phyloP scores from a whole-genome alignment of 2,888 invertebrate genomes.

The Tridacna gigas region DNA sequence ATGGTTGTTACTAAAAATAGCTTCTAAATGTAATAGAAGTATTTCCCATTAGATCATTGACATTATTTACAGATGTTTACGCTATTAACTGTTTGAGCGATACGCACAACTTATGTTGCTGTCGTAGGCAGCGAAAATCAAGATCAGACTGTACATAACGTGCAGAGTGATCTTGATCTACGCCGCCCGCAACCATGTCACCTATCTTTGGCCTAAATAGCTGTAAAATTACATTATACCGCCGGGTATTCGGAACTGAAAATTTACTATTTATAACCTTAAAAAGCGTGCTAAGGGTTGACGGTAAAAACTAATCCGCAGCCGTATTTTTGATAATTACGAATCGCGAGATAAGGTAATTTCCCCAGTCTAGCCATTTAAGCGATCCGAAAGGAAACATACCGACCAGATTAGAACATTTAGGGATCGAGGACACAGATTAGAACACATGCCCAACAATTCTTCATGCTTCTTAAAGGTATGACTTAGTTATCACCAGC shows the following conservation, averaged over 20 bases:
- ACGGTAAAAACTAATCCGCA: too few relatives aligned
- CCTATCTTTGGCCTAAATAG: too few relatives aligned
- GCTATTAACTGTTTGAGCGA: too few relatives aligned
- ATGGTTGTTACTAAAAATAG: neutral
- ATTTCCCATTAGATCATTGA: conserved; percentile 14
- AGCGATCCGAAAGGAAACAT: neutral
- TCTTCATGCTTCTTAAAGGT: too few relatives aligned
- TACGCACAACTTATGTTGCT: neutral
- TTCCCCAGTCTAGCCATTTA: neutral
- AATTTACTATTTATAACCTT: too few relatives aligned
- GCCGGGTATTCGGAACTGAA: too few relatives aligned
- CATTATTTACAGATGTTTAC: neutral
- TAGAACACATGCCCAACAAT: too few relatives aligned
- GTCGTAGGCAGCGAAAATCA: neutral
- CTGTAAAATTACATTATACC: too few relatives aligned
- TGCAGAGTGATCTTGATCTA: neutral
- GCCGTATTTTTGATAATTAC: neutral
- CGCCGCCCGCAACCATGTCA: neutral
- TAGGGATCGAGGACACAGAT: too few relatives aligned
- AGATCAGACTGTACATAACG: neutral
- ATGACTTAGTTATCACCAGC: too few relatives aligned
- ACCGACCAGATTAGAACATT: too few relatives aligned
- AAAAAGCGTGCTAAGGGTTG: too few relatives aligned
- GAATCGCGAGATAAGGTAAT: neutral
- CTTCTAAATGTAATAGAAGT: neutral